Evolutionary conservation across 2,113 vertebrate genomes (phyloP), one percentile per base, ranked within the genome.

Genomic region (Herpetotheres cachinnans): DNA sequence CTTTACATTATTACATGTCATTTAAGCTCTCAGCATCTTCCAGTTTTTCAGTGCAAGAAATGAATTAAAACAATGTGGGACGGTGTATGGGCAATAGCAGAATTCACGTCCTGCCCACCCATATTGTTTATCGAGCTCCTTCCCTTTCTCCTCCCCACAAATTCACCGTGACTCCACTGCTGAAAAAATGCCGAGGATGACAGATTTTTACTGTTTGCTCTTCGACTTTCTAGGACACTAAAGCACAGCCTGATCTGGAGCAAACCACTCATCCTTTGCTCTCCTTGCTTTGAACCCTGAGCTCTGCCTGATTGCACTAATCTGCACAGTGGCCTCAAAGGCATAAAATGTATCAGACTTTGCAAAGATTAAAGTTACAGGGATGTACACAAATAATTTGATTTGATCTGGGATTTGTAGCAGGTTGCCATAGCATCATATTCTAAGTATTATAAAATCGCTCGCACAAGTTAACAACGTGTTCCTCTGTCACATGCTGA

Each of bases 381-480:
- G 66, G 94, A 97, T 80, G 74, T 27, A 6, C 79, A 90, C 94
- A 95, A 96, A 96, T 87, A 94, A 97, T 95, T 77, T n/a, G 17
- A 90, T 94, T 95, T 91, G 94, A 87, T 94, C 91, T 86, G 94
- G 87, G 94, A 87, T 95, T 97, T 97, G 94, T 94, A 96, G 78
- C 89, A 86, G 93, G 96, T 97, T 97, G 94, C 95, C 93, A 97
- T 97, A 97, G 96, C 94, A 97, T 91, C 96, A 9, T 85, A 84
- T 38, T 79, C 79, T 47, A 67, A 96, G 93, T 30, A 93, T 92
- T 93, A 85, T 38, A 94, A 94, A 97, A 97, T 94, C 90, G 78
- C 79, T 92, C 80, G n/a, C 63, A 89, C 84, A 89, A 95, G 84
- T 79, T 74, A 95, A 94, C 96, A 96, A 93, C 65, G 32, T 91